Conservation (phyloP, 2,797 vertebrate species). For the Lepilemur septentrionalis region DNA sequence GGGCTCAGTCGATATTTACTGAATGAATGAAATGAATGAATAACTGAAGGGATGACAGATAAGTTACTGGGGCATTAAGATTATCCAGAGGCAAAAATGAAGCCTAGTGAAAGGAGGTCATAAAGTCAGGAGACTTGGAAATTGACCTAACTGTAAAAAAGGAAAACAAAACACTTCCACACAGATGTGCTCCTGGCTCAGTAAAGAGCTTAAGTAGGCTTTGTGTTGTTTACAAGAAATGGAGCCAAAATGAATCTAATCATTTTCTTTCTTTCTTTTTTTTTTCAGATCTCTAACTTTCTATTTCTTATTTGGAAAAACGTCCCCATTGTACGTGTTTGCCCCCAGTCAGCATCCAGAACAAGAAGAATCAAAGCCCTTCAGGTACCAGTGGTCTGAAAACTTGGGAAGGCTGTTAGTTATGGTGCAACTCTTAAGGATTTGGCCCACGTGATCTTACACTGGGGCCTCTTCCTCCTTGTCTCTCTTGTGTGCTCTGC, state of each 20-base stretch:
- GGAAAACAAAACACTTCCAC: slow-evolving; percentile 54
- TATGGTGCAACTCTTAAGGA: background rate
- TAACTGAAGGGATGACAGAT: background rate
- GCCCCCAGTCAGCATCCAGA: background rate
- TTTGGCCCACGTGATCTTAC: too few species aligned
- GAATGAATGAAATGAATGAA: slow-evolving; percentile 8
- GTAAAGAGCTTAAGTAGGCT: slow-evolving; percentile 66
- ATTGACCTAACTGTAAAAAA: slow-evolving; percentile 55
- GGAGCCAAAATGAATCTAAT: slow-evolving; percentile 70
- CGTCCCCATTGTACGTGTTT: background rate
- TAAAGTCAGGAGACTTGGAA: slow-evolving; percentile 54
- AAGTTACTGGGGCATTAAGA: background rate
- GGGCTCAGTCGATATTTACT: background rate
- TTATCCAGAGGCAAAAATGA: background rate
- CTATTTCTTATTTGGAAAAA: slow-evolving; percentile 56
- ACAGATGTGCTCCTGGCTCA: slow-evolving; percentile 58
- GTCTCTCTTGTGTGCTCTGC: background rate
- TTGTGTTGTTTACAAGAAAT: slow-evolving; percentile 66
- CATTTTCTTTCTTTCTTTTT: slow-evolving; percentile 36
- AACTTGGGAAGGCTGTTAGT: background rate
- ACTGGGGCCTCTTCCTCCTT: background rate
- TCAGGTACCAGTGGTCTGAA: background rate
- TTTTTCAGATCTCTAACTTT: slow-evolving; percentile 57
- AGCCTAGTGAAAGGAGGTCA: background rate
- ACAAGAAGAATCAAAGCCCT: background rate